A percentile compares a stretch with the other conserved stretches of the same genome.
Conservation (phyloP, 2,888 invertebrate species). For the Acronicta aceris region DNA sequence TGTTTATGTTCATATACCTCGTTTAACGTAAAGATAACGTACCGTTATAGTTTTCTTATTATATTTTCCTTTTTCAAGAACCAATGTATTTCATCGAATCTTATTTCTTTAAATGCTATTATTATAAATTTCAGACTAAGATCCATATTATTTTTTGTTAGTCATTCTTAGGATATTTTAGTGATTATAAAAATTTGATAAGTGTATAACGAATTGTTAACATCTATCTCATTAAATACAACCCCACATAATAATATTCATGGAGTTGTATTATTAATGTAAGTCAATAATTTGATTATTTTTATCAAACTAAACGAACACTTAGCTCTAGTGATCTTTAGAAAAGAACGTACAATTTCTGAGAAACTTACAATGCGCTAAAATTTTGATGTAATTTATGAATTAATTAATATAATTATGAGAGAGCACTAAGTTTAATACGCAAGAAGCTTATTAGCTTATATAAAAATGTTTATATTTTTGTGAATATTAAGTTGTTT, state of each 20-base stretch:
- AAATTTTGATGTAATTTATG: neutral
- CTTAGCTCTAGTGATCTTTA: slow-evolving; percentile 1
- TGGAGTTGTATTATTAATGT: neutral
- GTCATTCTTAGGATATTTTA: neutral
- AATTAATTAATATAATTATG: slow-evolving; percentile 10
- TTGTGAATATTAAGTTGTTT: slow-evolving; percentile 54
- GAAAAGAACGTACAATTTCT: slow-evolving; percentile 4
- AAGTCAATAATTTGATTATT: neutral
- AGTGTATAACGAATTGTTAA: neutral
- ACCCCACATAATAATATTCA: neutral
- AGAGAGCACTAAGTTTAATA: neutral
- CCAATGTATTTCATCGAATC: neutral
- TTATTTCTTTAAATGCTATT: slow-evolving; percentile 4
- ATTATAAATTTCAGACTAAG: neutral
- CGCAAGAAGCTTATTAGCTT: slow-evolving; percentile 39
- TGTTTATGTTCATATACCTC: slow-evolving; percentile 45
- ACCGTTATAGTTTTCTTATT: slow-evolving; percentile 10
- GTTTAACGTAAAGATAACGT: slow-evolving; percentile 28
- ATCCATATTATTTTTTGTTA: neutral
- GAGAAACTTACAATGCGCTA: slow-evolving; percentile 11
- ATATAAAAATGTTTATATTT: slow-evolving; percentile 44
- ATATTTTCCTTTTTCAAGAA: neutral
- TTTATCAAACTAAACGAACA: slow-evolving; percentile 1
- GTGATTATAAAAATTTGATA: neutral
- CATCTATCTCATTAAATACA: neutral